Evolutionary conservation across 2,797 vertebrate species (phyloP).

Genomic region (Siniperca obscura): DNA sequence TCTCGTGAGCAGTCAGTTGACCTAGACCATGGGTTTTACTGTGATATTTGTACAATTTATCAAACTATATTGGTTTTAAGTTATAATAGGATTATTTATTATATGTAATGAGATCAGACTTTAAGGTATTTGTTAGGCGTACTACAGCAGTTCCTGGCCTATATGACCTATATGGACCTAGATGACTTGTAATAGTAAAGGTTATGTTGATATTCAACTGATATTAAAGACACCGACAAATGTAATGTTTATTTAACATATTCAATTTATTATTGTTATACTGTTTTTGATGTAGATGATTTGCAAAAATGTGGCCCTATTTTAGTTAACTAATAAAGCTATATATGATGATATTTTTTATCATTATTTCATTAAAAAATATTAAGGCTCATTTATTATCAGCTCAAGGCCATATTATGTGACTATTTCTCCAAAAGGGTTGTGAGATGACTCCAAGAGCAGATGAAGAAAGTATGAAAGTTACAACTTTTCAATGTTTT

Average conservation of each 20-base stretch:
- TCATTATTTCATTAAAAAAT: not conserved
- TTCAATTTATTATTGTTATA: not conserved
- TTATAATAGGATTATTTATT: not conserved
- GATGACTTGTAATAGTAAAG: not conserved
- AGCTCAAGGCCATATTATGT: not conserved
- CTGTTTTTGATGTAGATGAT: not conserved
- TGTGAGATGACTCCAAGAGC: not conserved
- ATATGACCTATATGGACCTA: too few species aligned
- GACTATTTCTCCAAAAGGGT: not conserved
- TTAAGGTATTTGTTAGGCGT: not conserved
- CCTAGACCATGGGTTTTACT: not conserved
- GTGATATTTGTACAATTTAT: not conserved
- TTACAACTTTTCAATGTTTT: not conserved
- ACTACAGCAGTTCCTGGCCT: not conserved
- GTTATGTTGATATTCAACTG: not conserved
- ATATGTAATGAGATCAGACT: not conserved
- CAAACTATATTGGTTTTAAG: not conserved
- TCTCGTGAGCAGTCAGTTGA: not conserved
- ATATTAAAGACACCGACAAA: not conserved
- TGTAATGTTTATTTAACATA: not conserved
- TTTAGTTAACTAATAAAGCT: not conserved
- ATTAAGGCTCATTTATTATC: not conserved
- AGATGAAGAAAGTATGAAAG: not conserved
- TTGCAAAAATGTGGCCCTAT: not conserved
- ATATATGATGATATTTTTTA: not conserved